phyloP scores from a whole-genome alignment of 2,797 vertebrate genomes.

The Fistularia commersonii region DNA sequence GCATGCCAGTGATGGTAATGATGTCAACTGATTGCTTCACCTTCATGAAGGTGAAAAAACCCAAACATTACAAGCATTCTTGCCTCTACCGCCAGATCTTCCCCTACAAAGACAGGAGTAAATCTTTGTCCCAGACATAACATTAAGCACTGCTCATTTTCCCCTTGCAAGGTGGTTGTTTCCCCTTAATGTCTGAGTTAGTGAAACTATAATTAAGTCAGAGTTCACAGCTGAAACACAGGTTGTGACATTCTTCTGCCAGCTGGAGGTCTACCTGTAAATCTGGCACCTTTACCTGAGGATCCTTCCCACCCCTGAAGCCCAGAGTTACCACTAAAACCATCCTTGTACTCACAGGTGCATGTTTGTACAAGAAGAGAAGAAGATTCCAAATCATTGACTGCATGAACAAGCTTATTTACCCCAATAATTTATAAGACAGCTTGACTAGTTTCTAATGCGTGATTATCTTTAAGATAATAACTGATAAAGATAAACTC shows the following conservation, averaged over 20 bases:
- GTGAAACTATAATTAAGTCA: constrained; percentile 76
- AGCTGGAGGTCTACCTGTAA: constrained; percentile 75
- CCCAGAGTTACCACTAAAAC: constrained; percentile 22
- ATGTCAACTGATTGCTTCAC: constrained; percentile 62
- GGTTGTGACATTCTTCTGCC: constrained; percentile 74
- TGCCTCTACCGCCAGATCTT: constrained; percentile 33
- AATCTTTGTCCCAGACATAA: constrained; percentile 69
- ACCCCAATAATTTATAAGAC: too few relatives aligned
- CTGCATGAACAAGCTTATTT: too few relatives aligned
- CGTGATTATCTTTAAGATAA: too few relatives aligned
- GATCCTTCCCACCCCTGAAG: constrained; percentile 27
- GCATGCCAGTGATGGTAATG: constrained; percentile 54
- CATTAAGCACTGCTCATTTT: constrained; percentile 69
- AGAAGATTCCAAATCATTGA: too few relatives aligned
- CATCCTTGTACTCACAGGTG: constrained; percentile 19
- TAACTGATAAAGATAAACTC: too few relatives aligned
- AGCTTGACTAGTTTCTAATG: too few relatives aligned
- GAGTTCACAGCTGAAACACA: constrained; percentile 71
- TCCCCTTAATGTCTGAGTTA: constrained; percentile 60
- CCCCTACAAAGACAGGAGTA: constrained; percentile 52
- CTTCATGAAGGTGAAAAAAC: constrained; percentile 65
- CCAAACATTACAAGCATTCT: constrained; percentile 65
- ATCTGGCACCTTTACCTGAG: constrained; percentile 62
- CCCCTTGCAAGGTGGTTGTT: constrained; percentile 67
- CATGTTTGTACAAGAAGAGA: not conserved